Percentiles rank a stretch among this genome's conserved stretches.
These are phyloP conservation scores for Pseudorectes ferrugineus DNA, from an alignment of 2,113 vertebrate species.

Conservation along the genomic window DNA sequence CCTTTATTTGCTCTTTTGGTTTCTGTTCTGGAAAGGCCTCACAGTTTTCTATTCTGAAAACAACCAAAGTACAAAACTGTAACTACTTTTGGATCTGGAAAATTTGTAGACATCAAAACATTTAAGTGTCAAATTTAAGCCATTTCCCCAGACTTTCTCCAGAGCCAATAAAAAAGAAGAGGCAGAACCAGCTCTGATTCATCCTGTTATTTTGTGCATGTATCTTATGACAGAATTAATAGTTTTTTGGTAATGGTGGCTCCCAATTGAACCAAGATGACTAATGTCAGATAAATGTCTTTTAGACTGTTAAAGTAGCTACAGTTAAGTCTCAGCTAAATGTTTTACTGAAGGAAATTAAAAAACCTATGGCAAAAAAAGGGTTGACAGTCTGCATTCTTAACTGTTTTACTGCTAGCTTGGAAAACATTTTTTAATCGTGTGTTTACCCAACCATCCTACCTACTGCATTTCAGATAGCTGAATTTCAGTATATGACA, in stretches of 20 bases:
- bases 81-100: background rate
- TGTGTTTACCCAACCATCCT: background rate
- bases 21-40: background rate
- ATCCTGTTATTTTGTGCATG: background rate
- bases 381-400: background rate
- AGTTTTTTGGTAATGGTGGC: background rate
- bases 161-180: background rate
- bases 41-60: background rate
- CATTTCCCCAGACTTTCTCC: background rate
- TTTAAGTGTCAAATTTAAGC: background rate
- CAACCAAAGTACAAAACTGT: background rate
- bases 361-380: background rate
- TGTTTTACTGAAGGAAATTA: background rate
- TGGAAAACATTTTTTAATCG: conserved; percentile 1
- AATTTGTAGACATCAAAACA: background rate
- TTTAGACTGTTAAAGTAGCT: background rate
- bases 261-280: background rate
- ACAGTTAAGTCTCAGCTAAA: background rate
- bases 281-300: background rate
- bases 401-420: background rate
- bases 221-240: background rate
- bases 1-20: background rate
- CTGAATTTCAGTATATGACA: background rate
- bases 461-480: background rate
- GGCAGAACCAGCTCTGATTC: background rate